Evolutionary conservation across 2,113 vertebrate genomes (phyloP), one percentile per base, ranked within the genome.

Genomic region (Aleadryas rufinucha): DNA sequence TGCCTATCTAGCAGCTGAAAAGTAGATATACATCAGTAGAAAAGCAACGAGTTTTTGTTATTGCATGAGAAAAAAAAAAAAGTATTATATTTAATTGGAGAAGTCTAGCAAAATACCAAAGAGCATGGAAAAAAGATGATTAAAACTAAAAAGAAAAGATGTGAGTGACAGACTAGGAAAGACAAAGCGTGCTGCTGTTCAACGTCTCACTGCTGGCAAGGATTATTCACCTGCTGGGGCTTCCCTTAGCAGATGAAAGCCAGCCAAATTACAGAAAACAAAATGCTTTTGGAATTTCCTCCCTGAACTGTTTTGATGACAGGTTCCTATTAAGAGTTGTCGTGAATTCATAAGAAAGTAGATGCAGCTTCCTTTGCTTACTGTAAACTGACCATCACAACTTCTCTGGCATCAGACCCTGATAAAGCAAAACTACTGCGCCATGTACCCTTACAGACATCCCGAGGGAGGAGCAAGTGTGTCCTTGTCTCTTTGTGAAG

Each of bases 51-150:
- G 53, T n/a, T 17, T 87, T 76, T 33, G 18, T 74, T 59, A 84
- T 16, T 80, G 75, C 50, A 87, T 30, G 37, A 83, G 65, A 15
- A 26, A 90, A 77, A 78, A 79, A 57, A 52, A 52, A 8, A 28
- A 22, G n/a, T 39, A 28, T 47, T 74, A n/a, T 39, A 70, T 92
- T 93, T 96, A 89, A 93, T 86, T 93, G 83, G 68, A 91, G 21
- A 94, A 92, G 27, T 69, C 45, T 97, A 96, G 84, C 45, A 92
- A 93, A 85, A 84, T 41, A 85, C 75, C 30, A 94, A 92, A 92
- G 41, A 89, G 6, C 20, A 50, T 20, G 13, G 27, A 52, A 59
- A 87, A 89, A 85, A 44, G 3, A 59, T 28, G 26, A 33, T 41
- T 16, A 41, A 49, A 63, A 49, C 23, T 41, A 56, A 65, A 66